Evolutionary conservation across 37 sponge, comb jelly and placozoan species (phyloP).

Genomic region (Diacarnus erythraeanus): DNA sequence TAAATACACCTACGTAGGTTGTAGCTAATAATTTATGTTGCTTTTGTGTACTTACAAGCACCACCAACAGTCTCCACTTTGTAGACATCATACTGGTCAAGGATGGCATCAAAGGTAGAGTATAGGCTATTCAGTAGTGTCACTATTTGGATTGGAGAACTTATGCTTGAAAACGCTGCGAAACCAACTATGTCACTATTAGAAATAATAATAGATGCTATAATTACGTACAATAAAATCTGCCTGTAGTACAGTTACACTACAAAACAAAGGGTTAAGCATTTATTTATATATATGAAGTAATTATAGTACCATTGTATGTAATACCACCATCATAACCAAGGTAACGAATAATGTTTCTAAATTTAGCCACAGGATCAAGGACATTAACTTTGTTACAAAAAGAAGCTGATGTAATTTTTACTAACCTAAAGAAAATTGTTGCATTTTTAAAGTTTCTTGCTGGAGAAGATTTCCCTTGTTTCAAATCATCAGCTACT

Average conservation of each 20-base stretch:
- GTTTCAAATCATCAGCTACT: conserved; percentile 86
- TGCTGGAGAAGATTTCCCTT: conserved; percentile 72
- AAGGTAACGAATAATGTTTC: too few relatives aligned
- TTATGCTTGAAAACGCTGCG: conserved; percentile 65
- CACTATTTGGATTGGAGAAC: conserved; percentile 87
- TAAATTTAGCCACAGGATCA: too few relatives aligned
- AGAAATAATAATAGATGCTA: not conserved
- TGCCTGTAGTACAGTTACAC: too few relatives aligned
- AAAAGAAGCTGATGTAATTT: too few relatives aligned
- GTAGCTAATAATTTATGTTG: not conserved
- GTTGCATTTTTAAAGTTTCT: conserved; percentile 57
- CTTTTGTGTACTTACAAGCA: conserved; percentile 89
- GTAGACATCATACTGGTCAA: conserved; percentile 87
- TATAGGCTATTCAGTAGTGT: conserved; percentile 83
- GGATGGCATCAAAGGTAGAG: conserved; percentile 81
- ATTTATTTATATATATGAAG: too few relatives aligned
- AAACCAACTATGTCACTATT: conserved; percentile 92
- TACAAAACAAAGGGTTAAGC: too few relatives aligned
- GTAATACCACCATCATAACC: too few relatives aligned
- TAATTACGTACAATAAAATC: not conserved
- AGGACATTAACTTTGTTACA: too few relatives aligned
- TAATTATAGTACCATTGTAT: not conserved
- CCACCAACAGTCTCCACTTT: conserved; percentile 96
- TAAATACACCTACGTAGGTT: too few relatives aligned
- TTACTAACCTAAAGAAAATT: conserved; percentile 88